These are phyloP conservation scores for Turdus rufiventris DNA, from an alignment of 2,113 vertebrate species.

Conservation along the genomic window DNA sequence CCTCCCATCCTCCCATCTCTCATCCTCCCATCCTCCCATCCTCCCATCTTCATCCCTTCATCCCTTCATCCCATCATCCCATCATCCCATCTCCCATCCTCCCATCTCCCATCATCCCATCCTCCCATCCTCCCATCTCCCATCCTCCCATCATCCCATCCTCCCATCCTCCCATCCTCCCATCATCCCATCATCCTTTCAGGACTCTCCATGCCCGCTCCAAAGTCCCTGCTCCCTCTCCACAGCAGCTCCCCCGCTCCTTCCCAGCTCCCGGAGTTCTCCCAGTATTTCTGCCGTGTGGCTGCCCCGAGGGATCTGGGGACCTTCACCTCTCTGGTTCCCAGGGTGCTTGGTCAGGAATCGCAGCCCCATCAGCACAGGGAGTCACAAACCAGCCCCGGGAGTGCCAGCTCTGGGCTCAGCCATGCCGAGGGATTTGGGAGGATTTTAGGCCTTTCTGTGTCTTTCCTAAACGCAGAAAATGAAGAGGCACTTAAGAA, in stretches of 20 bases:
- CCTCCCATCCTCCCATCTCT: no score
- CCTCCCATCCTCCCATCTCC: no score
- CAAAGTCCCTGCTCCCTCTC: accelerated
- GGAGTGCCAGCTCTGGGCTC: background rate
- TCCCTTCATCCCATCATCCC: no score
- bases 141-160: background rate
- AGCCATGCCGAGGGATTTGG: background rate
- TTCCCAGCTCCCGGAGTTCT: background rate
- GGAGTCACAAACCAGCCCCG: background rate
- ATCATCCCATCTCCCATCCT: no score
- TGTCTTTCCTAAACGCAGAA: slow-evolving; percentile 34
- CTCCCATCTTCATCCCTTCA: no score
- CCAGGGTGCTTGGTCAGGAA: background rate
- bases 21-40: no score
- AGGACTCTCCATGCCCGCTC: background rate
- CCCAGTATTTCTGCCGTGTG: background rate
- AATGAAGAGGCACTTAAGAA: slow-evolving; percentile 66
- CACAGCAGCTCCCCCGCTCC: background rate
- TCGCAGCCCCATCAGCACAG: background rate
- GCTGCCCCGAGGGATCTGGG: background rate
- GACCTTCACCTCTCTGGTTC: background rate
- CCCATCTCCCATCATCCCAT: background rate
- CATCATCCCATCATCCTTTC: background rate
- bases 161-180: no score
- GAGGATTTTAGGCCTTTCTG: slow-evolving; percentile 39